phyloP scores from a whole-genome alignment of 1,140 invertebrate genomes.

The Drosophila sucinea region DNA sequence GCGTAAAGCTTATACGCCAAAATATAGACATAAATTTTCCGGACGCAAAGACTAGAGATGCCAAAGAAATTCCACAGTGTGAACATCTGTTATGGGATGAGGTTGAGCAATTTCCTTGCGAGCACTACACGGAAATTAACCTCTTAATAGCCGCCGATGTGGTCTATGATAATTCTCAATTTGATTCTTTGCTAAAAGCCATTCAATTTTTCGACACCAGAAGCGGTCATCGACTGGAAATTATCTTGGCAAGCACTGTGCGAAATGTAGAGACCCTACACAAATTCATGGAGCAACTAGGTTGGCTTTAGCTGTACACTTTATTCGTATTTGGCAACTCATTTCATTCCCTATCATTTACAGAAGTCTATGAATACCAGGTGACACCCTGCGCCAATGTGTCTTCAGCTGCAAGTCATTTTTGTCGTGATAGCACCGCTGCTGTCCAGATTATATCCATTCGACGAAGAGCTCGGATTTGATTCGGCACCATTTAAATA shows the following conservation, averaged over 20 bases:
- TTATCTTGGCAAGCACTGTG: slow-evolving; percentile 74
- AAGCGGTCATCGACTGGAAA: slow-evolving; percentile 40
- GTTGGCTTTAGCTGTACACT: slow-evolving; percentile 43
- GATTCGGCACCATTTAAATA: background rate
- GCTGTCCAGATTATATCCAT: slow-evolving; percentile 70
- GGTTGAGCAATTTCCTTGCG: slow-evolving; percentile 42
- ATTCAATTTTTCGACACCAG: slow-evolving; percentile 60
- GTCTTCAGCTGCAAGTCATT: slow-evolving; percentile 55
- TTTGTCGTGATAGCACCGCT: slow-evolving; percentile 66
- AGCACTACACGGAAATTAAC: slow-evolving; percentile 29
- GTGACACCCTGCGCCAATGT: slow-evolving; percentile 68
- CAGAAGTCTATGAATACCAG: slow-evolving; percentile 44
- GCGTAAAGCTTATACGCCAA: slow-evolving; percentile 68
- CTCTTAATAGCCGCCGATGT: slow-evolving; percentile 75
- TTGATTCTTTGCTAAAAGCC: slow-evolving; percentile 51
- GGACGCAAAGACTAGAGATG: background rate
- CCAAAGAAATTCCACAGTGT: slow-evolving; percentile 24
- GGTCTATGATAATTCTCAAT: slow-evolving; percentile 72
- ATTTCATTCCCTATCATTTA: background rate
- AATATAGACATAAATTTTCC: slow-evolving; percentile 67
- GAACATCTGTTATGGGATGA: slow-evolving; percentile 58
- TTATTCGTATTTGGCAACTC: background rate
- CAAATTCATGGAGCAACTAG: slow-evolving; percentile 59
- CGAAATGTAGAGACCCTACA: slow-evolving; percentile 71
- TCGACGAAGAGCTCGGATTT: background rate